These are phyloP conservation scores for Drosophila glabriapex DNA, from an alignment of 2,888 invertebrate genomes.

Conservation along the genomic window DNA sequence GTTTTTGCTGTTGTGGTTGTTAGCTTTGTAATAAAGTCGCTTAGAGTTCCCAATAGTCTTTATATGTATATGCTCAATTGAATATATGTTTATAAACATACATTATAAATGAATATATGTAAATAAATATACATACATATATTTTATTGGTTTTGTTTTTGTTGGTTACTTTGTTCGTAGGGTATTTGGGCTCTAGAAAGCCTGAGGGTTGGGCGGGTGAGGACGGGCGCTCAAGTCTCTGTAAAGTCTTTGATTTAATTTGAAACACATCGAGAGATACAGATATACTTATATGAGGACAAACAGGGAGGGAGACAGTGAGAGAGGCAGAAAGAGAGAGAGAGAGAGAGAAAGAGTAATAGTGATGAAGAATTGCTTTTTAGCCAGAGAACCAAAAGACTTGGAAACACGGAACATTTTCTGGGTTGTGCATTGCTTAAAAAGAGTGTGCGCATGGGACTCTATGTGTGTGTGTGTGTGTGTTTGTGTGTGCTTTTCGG, in stretches of 20 bases:
- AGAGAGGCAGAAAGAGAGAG: background rate
- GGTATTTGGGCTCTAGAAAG: slow-evolving; percentile 24
- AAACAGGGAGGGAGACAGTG: background rate
- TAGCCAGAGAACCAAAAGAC: slow-evolving; percentile 36
- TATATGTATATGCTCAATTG: background rate
- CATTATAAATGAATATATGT: background rate
- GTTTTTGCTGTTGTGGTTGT: slow-evolving; percentile 9
- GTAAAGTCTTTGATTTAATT: slow-evolving; percentile 53
- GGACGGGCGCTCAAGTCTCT: slow-evolving; percentile 58
- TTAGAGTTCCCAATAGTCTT: slow-evolving; percentile 37
- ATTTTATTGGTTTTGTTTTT: slow-evolving; percentile 1
- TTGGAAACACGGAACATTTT: slow-evolving; percentile 33
- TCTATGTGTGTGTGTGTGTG: slow-evolving; percentile 27
- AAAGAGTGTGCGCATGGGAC: slow-evolving; percentile 59
- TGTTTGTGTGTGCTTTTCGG: slow-evolving; percentile 7
- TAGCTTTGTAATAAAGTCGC: slow-evolving; percentile 37
- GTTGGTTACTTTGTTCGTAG: slow-evolving; percentile 34
- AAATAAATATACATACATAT: slow-evolving; percentile 1
- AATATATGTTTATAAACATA: background rate
- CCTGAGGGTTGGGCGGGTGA: slow-evolving; percentile 54
- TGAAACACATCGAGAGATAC: slow-evolving; percentile 48
- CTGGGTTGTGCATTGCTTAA: slow-evolving; percentile 56
- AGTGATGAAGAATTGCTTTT: background rate
- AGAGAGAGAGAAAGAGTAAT: background rate
- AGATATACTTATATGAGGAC: slow-evolving; percentile 4